Conservation (phyloP, 2,888 invertebrate species). For the Lamellibrachia satsuma region DNA sequence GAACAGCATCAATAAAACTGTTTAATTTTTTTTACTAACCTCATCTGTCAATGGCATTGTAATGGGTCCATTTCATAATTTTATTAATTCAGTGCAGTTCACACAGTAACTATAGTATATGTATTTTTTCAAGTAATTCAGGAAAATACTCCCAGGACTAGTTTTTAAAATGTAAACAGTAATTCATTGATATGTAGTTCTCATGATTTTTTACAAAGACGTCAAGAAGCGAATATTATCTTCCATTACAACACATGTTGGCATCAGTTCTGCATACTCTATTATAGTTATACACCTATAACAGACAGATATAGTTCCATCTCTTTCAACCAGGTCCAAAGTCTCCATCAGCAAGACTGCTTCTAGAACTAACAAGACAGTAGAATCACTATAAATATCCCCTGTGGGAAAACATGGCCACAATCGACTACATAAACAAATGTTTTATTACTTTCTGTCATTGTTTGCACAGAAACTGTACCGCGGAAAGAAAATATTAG, state of each 20-base stretch:
- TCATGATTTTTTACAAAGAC: neutral
- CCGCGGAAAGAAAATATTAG: neutral
- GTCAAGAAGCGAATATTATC: neutral
- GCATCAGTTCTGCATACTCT: neutral
- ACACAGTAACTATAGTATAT: neutral
- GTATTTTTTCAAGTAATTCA: neutral
- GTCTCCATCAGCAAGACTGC: neutral
- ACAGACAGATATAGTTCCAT: no score
- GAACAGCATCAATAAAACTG: neutral
- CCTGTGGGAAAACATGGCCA: neutral
- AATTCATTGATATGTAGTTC: neutral
- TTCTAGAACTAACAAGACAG: neutral
- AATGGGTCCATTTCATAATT: neutral
- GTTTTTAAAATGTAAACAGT: no score
- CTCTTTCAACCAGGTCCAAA: no score
- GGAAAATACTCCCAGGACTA: neutral
- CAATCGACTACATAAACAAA: neutral
- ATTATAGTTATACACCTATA: neutral
- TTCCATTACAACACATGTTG: neutral
- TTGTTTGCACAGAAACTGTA: neutral
- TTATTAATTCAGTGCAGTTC: neutral
- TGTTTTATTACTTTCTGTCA: neutral
- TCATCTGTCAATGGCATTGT: neutral
- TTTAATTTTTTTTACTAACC: neutral
- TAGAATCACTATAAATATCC: neutral